Conservation (phyloP, 2,797 vertebrate genomes). For the Scomberomorus guttatus region DNA sequence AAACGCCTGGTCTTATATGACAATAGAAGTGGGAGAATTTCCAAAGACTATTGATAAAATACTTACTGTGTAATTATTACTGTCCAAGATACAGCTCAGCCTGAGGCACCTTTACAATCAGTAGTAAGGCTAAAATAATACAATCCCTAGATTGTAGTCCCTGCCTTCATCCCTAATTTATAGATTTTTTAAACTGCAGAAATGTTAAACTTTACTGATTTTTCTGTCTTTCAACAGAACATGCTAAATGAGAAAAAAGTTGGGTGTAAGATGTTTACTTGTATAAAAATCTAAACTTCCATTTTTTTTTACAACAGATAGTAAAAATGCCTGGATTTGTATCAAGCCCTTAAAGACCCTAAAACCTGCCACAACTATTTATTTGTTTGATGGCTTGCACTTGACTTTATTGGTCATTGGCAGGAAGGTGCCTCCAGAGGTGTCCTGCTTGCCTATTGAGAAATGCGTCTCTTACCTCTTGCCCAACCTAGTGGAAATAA, state of each 20-base stretch:
- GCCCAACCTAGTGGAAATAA: slow-evolving; percentile 85
- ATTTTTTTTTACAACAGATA: slow-evolving; percentile 19
- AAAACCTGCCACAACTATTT: slow-evolving; percentile 64
- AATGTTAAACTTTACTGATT: background rate
- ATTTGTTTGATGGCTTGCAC: slow-evolving; percentile 69
- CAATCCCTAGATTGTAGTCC: background rate
- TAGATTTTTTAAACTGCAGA: slow-evolving; percentile 1
- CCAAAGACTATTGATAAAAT: slow-evolving; percentile 15
- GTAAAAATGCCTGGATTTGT: slow-evolving; percentile 29
- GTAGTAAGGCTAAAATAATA: slow-evolving; percentile 5
- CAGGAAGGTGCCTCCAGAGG: slow-evolving; percentile 71
- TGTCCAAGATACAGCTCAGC: background rate
- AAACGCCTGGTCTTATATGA: background rate
- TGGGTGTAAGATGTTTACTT: background rate
- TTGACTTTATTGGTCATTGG: slow-evolving; percentile 81
- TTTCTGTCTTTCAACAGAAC: background rate
- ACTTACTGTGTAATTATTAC: slow-evolving; percentile 1
- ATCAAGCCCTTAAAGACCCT: slow-evolving; percentile 53
- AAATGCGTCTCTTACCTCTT: slow-evolving; percentile 81
- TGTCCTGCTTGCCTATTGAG: slow-evolving; percentile 68
- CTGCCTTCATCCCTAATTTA: background rate
- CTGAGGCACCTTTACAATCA: slow-evolving; percentile 1
- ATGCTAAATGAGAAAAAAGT: background rate
- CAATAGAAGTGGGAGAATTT: slow-evolving; percentile 27
- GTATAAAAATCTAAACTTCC: slow-evolving; percentile 6